These are phyloP conservation scores for Chlamydotis undulata DNA, from an alignment of 2,113 vertebrate genomes.

Conservation along the genomic window DNA sequence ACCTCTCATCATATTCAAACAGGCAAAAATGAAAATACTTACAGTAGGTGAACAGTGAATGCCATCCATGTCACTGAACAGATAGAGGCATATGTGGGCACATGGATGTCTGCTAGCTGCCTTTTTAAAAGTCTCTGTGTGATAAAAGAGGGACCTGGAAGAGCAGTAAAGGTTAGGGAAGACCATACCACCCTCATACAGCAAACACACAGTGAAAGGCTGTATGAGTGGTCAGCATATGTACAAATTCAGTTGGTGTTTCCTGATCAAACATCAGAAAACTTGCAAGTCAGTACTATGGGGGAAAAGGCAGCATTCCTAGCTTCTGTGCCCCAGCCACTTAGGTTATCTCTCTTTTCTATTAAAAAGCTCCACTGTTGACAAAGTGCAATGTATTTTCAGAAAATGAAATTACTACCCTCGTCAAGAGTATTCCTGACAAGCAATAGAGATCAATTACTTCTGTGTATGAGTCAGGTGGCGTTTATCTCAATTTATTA, in stretches of 20 bases:
- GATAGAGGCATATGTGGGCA: background rate
- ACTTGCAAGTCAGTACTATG: background rate
- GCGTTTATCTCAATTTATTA: background rate
- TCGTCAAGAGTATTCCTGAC: background rate
- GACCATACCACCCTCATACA: background rate
- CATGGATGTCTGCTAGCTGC: accelerated
- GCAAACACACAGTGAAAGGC: background rate
- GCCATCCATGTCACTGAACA: background rate
- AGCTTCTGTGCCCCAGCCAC: background rate
- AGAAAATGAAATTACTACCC: background rate
- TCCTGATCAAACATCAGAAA: background rate
- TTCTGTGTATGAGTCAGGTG: background rate
- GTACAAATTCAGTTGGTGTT: background rate
- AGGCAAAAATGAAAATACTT: background rate
- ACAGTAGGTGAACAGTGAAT: background rate
- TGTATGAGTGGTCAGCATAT: background rate
- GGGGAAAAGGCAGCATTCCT: background rate
- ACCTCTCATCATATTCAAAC: background rate
- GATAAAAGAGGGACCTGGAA: background rate
- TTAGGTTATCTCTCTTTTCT: background rate
- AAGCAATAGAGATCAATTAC: background rate
- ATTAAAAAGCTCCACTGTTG: background rate
- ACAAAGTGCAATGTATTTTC: background rate
- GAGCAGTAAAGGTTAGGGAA: background rate
- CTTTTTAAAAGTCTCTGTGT: background rate